Base-by-base conservation (phyloP, 2,113 vertebrate species). In the Bos indicus region DNA sequence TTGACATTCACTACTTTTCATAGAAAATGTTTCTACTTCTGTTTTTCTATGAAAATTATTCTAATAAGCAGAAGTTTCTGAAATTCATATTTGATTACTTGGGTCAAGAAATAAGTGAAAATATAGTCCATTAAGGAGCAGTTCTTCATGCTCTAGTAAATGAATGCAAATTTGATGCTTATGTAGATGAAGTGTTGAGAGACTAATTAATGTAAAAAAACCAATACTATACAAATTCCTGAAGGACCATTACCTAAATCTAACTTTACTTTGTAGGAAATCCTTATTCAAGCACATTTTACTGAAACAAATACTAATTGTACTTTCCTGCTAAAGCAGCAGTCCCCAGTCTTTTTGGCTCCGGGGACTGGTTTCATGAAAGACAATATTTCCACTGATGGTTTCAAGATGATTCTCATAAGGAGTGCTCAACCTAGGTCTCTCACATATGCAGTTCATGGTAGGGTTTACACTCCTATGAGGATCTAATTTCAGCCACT, bases 191-290 rank as follows among this genome's bases (percentile, higher is more conserved):
- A 98, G 57, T 93, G 15, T 89, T 96, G 90, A 92, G 96, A 96
- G 83, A 98, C 94, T 33, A 98, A 3, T 97, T 98, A 98, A 97
- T 96, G 52, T 94, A 71, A 97, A 97, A 97, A 98, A 77, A 21
- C 36, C 96, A 98, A 96, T 98, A 84, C 82, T 90, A 12, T 80
- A 92, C 84, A 98, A 91, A 95, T 97, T 93, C 91, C 77, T 98
- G 8, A 94, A 97, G 88, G 60, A 56, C 82, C 96, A 96, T 83
- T 97, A 94, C 80, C 89, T 98, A 80, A 97, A 95, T 81, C 94
- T 96, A 95, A 97, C 86, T 86, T 97, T 83, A 95, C 85, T 90
- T 98, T 98, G 85, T 84, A 98, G 89, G 91, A 97, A 97, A 81
- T 60, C 51, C 21, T 97, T 93, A 93, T 40, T 86, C 80, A 95